phyloP scores from a whole-genome alignment of 92 coral and sea anemone genomes.

The Phenganax subtilis region DNA sequence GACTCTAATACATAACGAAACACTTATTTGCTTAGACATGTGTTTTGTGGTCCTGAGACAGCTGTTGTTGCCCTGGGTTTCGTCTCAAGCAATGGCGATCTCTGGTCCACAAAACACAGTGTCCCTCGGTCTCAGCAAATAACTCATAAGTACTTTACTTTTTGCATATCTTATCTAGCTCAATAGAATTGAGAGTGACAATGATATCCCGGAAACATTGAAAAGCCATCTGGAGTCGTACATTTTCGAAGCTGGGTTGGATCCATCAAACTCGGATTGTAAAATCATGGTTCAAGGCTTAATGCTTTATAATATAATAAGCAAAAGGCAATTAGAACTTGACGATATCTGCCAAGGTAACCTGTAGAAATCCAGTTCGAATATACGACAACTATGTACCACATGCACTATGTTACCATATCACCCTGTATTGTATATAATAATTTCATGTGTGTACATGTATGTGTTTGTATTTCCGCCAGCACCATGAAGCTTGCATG shows the following conservation, averaged over 20 bases:
- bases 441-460: too few species aligned
- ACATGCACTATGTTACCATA: not conserved
- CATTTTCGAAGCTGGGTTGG: constrained; percentile 45
- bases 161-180: constrained; percentile 23
- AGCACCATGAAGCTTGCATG: too few species aligned
- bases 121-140: not conserved
- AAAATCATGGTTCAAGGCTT: constrained; percentile 43
- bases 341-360: constrained; percentile 53
- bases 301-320: constrained; percentile 47
- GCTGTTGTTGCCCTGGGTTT: too few species aligned
- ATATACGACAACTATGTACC: too few species aligned
- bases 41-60: too few species aligned
- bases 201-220: constrained; percentile 15
- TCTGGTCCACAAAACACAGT: too few species aligned
- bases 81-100: too few species aligned
- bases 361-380: not conserved
- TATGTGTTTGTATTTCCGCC: too few species aligned
- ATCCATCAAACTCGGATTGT: constrained; percentile 29
- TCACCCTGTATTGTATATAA: not conserved
- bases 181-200: constrained; percentile 17
- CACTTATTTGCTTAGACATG: too few species aligned
- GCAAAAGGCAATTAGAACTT: constrained; percentile 49
- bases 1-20: too few species aligned
- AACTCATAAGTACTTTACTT: not conserved
- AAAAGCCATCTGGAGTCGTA: constrained; percentile 36